These are phyloP conservation scores for Halcyon malimbica DNA, from an alignment of 2,113 vertebrate genomes.

Conservation along the genomic window DNA sequence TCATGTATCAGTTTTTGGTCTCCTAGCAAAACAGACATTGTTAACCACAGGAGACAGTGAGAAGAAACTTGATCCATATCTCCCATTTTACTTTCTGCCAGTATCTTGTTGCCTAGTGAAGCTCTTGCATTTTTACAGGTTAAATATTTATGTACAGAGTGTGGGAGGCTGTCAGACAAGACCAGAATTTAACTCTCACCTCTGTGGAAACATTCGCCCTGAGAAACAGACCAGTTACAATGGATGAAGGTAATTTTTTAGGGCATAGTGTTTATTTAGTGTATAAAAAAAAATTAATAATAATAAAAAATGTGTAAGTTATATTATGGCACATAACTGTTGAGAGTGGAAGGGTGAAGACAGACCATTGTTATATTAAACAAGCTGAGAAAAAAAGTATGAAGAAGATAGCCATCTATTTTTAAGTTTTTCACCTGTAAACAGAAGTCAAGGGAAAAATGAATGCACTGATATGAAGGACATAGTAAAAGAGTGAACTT, in stretches of 20 bases:
- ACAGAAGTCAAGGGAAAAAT: neutral
- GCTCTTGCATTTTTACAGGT: slow-evolving; percentile 58
- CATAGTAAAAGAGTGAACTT: neutral
- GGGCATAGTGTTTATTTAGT: neutral
- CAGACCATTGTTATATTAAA: neutral
- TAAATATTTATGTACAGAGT: slow-evolving; percentile 43
- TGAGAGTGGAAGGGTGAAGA: slow-evolving; percentile 19
- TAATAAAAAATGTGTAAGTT: neutral
- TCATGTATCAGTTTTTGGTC: neutral
- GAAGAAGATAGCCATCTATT: neutral
- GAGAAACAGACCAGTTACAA: slow-evolving; percentile 23
- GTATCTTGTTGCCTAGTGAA: slow-evolving; percentile 17
- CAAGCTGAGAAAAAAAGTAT: neutral
- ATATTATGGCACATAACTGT: neutral
- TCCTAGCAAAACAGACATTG: neutral
- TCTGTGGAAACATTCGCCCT: slow-evolving; percentile 33
- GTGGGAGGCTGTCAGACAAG: slow-evolving; percentile 34
- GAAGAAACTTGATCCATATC: neutral
- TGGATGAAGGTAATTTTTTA: slow-evolving; percentile 76
- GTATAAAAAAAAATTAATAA: neutral
- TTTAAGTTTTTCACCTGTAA: neutral
- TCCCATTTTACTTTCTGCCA: neutral
- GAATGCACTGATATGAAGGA: neutral
- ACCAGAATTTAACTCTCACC: slow-evolving; percentile 40
- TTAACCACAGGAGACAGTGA: neutral